Base-by-base conservation (phyloP, 2,113 vertebrate species). In the Hippotragus niger region DNA sequence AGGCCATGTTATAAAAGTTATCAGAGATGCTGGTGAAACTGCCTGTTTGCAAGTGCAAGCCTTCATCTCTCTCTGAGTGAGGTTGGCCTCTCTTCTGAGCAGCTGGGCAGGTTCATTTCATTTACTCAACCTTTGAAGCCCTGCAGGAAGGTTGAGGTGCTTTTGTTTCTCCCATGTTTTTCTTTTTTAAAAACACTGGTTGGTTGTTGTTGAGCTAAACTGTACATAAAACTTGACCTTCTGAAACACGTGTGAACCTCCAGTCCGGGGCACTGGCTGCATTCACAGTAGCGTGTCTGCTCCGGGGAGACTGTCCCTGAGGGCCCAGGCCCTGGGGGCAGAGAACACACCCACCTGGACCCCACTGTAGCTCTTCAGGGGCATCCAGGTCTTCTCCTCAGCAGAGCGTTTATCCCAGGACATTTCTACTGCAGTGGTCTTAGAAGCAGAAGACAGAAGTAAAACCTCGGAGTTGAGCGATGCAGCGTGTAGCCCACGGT, bases 371-470 rank as follows among this genome's bases (percentile, higher is more conserved):
- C 25, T 36, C 58, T 29, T 3, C 7, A 10, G 5, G 8, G 45
- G 33, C 2, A 0, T 17, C 31, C 52, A 21, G 2, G 0, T 31
- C 31, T 43, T 57, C 21, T 53, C 0, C 15, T 47, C 0, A 0
- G 11, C 15, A 50, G 31, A 62, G 2, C 0, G 9, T 17, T 31
- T 9, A 9, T 7, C 27, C 25, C 9, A 19, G 57, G n/a, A 23
- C 9, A 0, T 31, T 31, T 25, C 23, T 27, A 27, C 2, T 2
- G 0, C 0, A 2, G 33, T 7, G 31, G 27, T 14, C 58, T n/a
- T 4, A 87, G 71, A 64, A 67, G 78, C 43, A 11, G 21, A 71
- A 36, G 0, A 3, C 0, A 3, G 1, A 57, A 60, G 16, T 21
- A 0, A 71, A 53, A 8, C 3, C 43, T 47, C 13, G 0, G 58